Percentiles rank a stretch among this genome's conserved stretches.
Conservation (phyloP, 1,140 invertebrate species). For the Lordiphosa mommai region DNA sequence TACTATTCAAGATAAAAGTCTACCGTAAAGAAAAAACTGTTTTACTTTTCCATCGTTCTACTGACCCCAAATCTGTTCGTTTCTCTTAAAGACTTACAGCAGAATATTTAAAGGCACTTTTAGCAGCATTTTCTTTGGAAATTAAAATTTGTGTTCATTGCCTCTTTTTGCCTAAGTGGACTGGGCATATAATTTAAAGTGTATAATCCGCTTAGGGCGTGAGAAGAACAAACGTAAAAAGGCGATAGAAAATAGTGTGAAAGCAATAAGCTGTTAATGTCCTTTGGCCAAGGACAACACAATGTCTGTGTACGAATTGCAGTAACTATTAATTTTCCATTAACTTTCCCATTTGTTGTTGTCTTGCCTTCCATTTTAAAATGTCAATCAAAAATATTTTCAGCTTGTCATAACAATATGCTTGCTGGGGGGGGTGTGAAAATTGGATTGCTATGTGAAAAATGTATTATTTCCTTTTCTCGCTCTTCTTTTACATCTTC, state of each 20-base stretch:
- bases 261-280: slow-evolving; percentile 20
- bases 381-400: slow-evolving; percentile 46
- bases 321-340: slow-evolving; percentile 51
- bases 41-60: too few species aligned
- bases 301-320: too few species aligned
- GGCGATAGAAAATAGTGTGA: slow-evolving; percentile 10
- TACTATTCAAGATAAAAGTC: too few species aligned
- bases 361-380: slow-evolving; percentile 9
- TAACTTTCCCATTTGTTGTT: slow-evolving; percentile 7
- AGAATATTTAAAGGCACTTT: too few species aligned
- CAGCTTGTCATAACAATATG: slow-evolving; percentile 42
- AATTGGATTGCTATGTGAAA: slow-evolving; percentile 32
- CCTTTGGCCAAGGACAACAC: slow-evolving; percentile 16
- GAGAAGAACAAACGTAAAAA: slow-evolving; percentile 2
- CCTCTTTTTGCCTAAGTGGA: slow-evolving; percentile 3
- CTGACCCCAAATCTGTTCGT: too few species aligned
- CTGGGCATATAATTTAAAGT: slow-evolving; percentile 36
- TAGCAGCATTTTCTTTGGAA: too few species aligned
- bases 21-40: too few species aligned
- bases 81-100: too few species aligned
- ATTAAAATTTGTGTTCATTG: background rate
- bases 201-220: slow-evolving; percentile 46
- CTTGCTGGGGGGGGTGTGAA: slow-evolving; percentile 14
- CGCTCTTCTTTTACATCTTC: slow-evolving; percentile 16
- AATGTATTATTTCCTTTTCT: slow-evolving; percentile 20